phyloP scores from a whole-genome alignment of 2,113 vertebrate species.

The Sander lucioperca region DNA sequence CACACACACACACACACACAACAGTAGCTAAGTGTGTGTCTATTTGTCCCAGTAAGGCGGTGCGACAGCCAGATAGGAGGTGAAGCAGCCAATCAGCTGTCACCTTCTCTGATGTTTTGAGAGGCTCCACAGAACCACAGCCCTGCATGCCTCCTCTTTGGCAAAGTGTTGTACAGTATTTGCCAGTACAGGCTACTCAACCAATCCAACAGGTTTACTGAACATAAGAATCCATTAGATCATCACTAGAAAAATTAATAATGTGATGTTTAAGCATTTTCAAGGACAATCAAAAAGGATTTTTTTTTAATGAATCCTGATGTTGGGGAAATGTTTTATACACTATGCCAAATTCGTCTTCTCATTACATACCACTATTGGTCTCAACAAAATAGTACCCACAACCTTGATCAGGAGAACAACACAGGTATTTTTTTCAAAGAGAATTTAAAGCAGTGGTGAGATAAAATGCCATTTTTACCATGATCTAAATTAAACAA shows the following conservation, averaged over 20 bases:
- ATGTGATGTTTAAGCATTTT: not conserved
- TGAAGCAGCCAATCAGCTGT: conserved; percentile 65
- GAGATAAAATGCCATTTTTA: no score
- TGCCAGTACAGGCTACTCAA: conserved; percentile 4
- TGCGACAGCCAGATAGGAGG: conserved; percentile 45
- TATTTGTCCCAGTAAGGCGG: conserved; percentile 26
- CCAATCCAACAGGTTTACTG: not conserved
- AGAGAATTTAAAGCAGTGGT: no score
- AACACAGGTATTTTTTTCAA: no score
- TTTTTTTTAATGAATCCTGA: not conserved
- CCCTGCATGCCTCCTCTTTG: conserved; percentile 17
- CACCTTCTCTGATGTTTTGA: conserved; percentile 49
- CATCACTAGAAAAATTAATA: not conserved
- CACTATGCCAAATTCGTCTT: not conserved
- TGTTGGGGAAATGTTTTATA: not conserved
- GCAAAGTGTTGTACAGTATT: not conserved
- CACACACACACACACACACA: conserved; percentile 1
- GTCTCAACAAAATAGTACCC: not conserved
- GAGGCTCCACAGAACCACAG: conserved; percentile 27
- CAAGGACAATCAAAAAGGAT: not conserved
- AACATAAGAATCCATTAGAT: not conserved
- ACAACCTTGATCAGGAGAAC: no score
- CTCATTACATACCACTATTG: not conserved
- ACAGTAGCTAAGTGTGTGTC: conserved; percentile 13
- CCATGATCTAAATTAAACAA: not conserved